phyloP scores from a whole-genome alignment of 1,140 invertebrate genomes.

The Mycetomoellerius zeteki region DNA sequence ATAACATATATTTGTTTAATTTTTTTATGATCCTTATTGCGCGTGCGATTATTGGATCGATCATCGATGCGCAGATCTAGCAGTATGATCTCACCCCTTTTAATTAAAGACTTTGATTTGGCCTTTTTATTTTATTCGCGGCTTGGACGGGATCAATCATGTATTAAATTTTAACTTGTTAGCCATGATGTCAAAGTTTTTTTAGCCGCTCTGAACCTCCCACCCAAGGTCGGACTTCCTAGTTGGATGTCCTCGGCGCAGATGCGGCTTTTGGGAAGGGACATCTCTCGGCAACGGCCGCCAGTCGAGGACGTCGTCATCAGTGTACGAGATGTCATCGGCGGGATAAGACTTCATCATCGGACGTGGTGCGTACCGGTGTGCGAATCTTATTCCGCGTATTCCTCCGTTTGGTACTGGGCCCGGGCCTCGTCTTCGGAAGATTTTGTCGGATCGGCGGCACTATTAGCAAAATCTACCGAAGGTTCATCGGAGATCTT shows the following conservation, averaged over 20 bases:
- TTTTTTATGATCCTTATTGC: not conserved
- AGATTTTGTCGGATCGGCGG: not conserved
- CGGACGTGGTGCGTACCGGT: not conserved
- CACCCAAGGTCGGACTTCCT: slow-evolving; percentile 58
- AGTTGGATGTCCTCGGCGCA: slow-evolving; percentile 74
- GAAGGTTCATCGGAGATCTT: not conserved
- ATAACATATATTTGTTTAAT: too few relatives aligned
- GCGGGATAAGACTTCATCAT: slow-evolving; percentile 35
- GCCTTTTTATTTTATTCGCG: not conserved
- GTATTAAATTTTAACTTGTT: not conserved
- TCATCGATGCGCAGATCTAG: not conserved
- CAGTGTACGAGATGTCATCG: slow-evolving; percentile 73
- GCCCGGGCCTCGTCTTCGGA: not conserved
- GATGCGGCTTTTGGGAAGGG: slow-evolving; percentile 71
- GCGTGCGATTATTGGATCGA: not conserved
- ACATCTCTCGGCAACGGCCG: slow-evolving; percentile 36
- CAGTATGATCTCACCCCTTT: not conserved
- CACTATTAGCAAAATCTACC: not conserved
- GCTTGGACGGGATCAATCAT: not conserved
- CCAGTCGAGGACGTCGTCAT: slow-evolving; percentile 49
- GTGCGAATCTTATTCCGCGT: not conserved
- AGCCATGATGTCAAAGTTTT: not conserved
- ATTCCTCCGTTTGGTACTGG: not conserved
- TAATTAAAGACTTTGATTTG: not conserved
- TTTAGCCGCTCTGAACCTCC: slow-evolving; percentile 35